Base-by-base conservation (phyloP, 1,140 invertebrate species). In the Pararge aegeria region DNA sequence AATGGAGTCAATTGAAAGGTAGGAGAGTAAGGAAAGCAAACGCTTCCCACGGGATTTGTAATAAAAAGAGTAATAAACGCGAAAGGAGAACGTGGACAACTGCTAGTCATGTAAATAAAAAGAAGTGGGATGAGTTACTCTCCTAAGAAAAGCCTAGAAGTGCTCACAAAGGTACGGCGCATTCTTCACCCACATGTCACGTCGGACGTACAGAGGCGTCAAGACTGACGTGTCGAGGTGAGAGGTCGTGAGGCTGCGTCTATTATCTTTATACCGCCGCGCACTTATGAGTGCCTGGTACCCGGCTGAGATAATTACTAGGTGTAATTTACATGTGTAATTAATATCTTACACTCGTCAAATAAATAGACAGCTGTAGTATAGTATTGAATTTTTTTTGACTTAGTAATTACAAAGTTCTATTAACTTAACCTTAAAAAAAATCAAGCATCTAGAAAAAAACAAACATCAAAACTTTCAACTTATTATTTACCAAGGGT, bases 101-200 rank as follows among this genome's bases (percentile, higher is more conserved):
- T n/a, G n/a, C n/a, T n/a, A n/a, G n/a, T n/a, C n/a, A n/a, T n/a
- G 29, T 30, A 30, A 30, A 30, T 7, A 40, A 40, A 40, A 2
- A 3, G 18, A 42, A 42, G 0, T 5, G 3, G 5, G 38, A 10
- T 1, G 13, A 5, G 18, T 42, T 42, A 42, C 13, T 2, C 30
- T 42, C 18, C 38, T 19, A 42, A 42, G 44, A 21, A 46, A 46
- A n/a, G n/a, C 5, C 44, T 46, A 46, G 44, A 18, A 15, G 15
- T 19, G 18, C 15, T 46, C 10, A 46, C 44, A 24, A 46, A 46
- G 13, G 18, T 46, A 21, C 15, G 1, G 18, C 19, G 44, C 44
- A 46, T 46, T 46, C 44, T 46, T 46, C 44, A 46, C 44, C 44
- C 44, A 46, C 44, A 46, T 46, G 44, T 46, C 44, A 21, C 2